A percentile compares a stretch with the other conserved stretches of the same genome.
phyloP scores from a whole-genome alignment of 2,888 invertebrate genomes.

The Myathropa florea region DNA sequence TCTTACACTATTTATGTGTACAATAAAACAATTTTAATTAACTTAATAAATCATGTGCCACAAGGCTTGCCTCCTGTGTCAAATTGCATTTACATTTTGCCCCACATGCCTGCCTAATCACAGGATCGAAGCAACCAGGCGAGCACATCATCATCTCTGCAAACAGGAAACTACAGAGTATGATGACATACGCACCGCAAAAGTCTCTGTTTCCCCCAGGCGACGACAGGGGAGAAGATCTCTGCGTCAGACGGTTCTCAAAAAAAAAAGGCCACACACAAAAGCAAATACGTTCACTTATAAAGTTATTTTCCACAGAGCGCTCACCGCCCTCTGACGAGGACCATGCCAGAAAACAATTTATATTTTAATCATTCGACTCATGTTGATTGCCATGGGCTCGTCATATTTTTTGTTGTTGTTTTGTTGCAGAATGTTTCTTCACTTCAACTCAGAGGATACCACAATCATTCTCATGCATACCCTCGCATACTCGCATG shows the following conservation, averaged over 20 bases:
- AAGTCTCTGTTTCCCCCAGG: neutral
- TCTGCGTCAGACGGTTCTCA: slow-evolving; percentile 7
- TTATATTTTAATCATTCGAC: slow-evolving; percentile 69
- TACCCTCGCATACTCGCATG: neutral
- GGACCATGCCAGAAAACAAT: slow-evolving; percentile 51
- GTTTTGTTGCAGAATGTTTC: slow-evolving; percentile 31
- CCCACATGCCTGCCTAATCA: slow-evolving; percentile 38
- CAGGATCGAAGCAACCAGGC: slow-evolving; percentile 17
- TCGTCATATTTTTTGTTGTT: slow-evolving; percentile 37
- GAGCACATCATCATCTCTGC: slow-evolving; percentile 41
- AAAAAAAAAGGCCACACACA: neutral
- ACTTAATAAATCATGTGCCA: slow-evolving; percentile 65
- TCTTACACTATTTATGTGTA: slow-evolving; percentile 36
- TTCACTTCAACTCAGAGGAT: slow-evolving; percentile 27
- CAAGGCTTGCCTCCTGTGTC: slow-evolving; percentile 31
- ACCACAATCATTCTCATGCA: slow-evolving; percentile 5
- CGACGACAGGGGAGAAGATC: neutral
- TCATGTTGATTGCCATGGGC: slow-evolving; percentile 66
- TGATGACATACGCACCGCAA: slow-evolving; percentile 37
- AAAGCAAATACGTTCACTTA: slow-evolving; percentile 55
- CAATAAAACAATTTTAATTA: slow-evolving; percentile 65
- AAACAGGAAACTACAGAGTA: slow-evolving; percentile 37
- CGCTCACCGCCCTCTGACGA: neutral
- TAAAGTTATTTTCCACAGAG: slow-evolving; percentile 49
- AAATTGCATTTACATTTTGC: slow-evolving; percentile 54